Conservation (phyloP, 2,797 vertebrate species). For the Coilia nasus region DNA sequence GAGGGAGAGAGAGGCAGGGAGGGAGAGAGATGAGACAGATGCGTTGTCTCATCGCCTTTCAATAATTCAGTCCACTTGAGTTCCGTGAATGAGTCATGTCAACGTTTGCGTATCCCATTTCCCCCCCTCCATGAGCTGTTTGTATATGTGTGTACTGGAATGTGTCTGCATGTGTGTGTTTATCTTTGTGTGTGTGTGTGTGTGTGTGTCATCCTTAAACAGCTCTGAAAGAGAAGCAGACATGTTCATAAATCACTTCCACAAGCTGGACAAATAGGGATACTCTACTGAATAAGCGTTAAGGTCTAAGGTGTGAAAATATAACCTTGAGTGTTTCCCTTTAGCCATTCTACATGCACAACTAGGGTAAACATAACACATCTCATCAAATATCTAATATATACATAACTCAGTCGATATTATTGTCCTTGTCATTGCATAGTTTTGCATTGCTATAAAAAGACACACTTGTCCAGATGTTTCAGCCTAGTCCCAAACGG, state of each 20-base stretch:
- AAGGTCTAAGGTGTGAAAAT: neutral
- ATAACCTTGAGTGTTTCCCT: neutral
- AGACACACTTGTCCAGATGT: neutral
- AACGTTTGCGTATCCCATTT: constrained; percentile 25
- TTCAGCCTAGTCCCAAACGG: neutral
- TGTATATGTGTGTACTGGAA: neutral
- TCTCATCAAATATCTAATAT: neutral
- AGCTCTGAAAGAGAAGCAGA: neutral
- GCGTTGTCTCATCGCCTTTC: neutral
- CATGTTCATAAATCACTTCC: neutral
- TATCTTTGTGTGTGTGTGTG: neutral
- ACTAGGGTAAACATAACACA: neutral
- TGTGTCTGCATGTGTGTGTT: neutral
- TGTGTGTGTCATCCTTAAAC: neutral
- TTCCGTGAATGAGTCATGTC: constrained; percentile 26
- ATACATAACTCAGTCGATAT: neutral
- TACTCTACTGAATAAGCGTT: neutral
- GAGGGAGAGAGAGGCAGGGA: neutral
- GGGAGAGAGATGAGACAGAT: neutral
- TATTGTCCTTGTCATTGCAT: too few species aligned
- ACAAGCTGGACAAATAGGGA: neutral
- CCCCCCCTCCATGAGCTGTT: neutral
- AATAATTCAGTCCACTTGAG: constrained; percentile 45
- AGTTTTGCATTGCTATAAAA: neutral
- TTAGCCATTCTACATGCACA: neutral